Evolutionary conservation across 1,140 invertebrate genomes (phyloP), one percentile per base, ranked within the genome.

Genomic region (Drosophila bifasciata): DNA sequence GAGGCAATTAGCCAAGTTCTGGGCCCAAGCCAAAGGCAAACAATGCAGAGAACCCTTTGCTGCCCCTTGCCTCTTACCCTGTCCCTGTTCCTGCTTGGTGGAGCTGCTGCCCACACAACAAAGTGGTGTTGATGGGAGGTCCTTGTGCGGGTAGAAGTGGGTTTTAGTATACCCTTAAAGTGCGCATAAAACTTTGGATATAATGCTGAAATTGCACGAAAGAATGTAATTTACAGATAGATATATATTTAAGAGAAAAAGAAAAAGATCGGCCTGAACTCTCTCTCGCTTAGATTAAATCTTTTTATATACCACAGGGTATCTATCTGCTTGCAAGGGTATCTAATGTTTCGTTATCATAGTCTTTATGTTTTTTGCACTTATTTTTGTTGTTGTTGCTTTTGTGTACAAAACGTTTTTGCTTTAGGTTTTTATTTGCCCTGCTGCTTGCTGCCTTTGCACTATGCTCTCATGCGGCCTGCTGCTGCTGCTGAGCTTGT

Each of bases 401-500:
- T 7, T 15, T 56, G 19, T 46, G 46, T 53, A 40, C 49, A 50
- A 48, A 85, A 68, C 66, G 59, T 57, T 76, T 85, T 67, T 57
- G 21, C 56, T 41, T 67, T 58, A 36, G 23, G 13, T 28, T 51
- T 64, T 76, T 68, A 64, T 58, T 68, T 73, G 63, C 63, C 57
- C 9, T 28, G 68, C 49, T 73, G 80, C 72, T 63, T 62, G 57
- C 70, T 57, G 64, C 70, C 53, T 68, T 72, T 66, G 59, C 70
- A 67, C 58, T 73, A 62, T 60, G 75, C 51, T 71, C 28, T 70
- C 56, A 17, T 36, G 66, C 62, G 52, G 74, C 46, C 70, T 67
- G 76, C 48, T 64, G 75, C 70, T 67, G 76, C 48, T 64, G 75
- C 73, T 67, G 67, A 52, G 75, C 83, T 88, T 86, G 83, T 83